Base-by-base conservation (phyloP, 2,797 vertebrate species). In the Alcedo quadribrachys region DNA sequence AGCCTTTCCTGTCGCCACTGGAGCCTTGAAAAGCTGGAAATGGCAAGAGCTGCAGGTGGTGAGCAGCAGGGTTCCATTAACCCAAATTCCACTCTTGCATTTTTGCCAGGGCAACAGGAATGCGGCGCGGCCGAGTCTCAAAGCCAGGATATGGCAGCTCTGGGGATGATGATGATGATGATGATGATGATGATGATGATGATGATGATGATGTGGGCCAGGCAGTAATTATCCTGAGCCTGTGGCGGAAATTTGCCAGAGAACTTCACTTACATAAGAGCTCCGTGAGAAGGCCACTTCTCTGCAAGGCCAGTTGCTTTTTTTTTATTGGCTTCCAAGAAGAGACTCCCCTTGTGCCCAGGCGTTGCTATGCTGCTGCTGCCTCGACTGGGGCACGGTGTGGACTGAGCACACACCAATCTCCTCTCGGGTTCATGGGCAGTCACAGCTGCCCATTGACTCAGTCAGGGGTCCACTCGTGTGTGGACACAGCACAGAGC, bases 21-120 rank as follows among this genome's bases (percentile, higher is more conserved):
- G 58, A 89, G 86, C 82, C 87, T 65, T 91, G 87, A 92, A 18
- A 86, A 91, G 90, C 82, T 85, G 78, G 87, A 95, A 92, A 91
- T 63, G 58, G 42, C 58, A 58, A 90, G 60, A 74, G 94, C 91
- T 92, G 88, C 94, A 92, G 92, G 88, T 51, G 70, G 89, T 82
- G 81, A 95, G 62, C 77, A 92, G 81, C 79, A 58, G 63, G 66
- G 61, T 75, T 89, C 94, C 69, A 96, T 94, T 94, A 89, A 79
- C 86, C 67, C 80, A 80, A 80, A 93, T 96, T 94, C 91, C 91
- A 84, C 68, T 90, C 85, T 87, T 3, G 0, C 33, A 21, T 88
- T 54, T 42, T 66, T 91, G 74, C 76, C 68, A 94, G 51, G 57
- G 66, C 35, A 28, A 81, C 71, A 94, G 78, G 65, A 83, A 87